Percentiles rank a stretch among this genome's conserved stretches.
phyloP scores from a whole-genome alignment of 2,113 vertebrate genomes.

The Nyctereutes procyonoides region DNA sequence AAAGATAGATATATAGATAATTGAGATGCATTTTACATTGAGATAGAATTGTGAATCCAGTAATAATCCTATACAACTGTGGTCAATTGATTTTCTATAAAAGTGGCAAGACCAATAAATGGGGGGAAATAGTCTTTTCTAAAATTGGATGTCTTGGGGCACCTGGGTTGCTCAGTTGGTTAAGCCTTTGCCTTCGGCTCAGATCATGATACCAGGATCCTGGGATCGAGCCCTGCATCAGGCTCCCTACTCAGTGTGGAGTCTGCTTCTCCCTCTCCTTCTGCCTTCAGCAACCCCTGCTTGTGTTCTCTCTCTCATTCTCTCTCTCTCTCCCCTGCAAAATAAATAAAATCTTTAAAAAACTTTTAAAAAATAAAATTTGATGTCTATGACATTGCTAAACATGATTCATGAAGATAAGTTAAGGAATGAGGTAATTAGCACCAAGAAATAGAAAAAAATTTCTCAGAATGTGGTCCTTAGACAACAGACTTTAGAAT shows the following conservation, averaged over 20 bases:
- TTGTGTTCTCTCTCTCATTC: neutral
- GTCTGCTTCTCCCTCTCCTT: neutral
- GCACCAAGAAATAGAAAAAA: constrained; percentile 50
- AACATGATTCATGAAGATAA: neutral
- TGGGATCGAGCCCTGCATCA: neutral
- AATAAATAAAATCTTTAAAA: neutral
- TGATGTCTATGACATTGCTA: neutral
- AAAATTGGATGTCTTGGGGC: neutral
- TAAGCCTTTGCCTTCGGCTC: neutral
- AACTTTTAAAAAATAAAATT: neutral
- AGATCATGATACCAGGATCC: neutral
- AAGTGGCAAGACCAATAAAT: neutral
- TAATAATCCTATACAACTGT: neutral
- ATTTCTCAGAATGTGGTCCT: neutral
- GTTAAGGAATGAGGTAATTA: neutral
- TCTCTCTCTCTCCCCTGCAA: too few relatives aligned
- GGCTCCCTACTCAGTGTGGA: neutral
- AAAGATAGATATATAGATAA: constrained; percentile 9
- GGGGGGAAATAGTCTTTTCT: neutral
- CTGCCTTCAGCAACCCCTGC: neutral
- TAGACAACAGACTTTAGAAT: neutral
- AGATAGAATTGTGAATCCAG: neutral
- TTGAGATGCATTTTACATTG: neutral
- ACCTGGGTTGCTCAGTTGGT: neutral
- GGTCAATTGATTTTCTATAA: neutral